A percentile compares a stretch with the other conserved stretches of the same genome.
Evolutionary conservation across 2,113 vertebrate genomes (phyloP).

Genomic region (Eurystomus gularis): DNA sequence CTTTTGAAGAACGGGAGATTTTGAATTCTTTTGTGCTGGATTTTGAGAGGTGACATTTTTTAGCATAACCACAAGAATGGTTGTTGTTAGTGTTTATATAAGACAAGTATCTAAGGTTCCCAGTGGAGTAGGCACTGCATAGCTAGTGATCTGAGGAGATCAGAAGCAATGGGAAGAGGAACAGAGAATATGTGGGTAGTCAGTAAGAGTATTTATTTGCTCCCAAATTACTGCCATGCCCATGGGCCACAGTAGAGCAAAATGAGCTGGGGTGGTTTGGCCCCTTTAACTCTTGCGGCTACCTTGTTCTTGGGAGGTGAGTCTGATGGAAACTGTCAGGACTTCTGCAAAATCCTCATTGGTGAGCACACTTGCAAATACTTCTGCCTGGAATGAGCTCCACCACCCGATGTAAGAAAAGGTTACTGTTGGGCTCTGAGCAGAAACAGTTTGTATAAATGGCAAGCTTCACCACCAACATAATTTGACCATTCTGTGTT

Average conservation of each 20-base stretch:
- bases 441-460: background rate
- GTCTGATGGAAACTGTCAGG: background rate
- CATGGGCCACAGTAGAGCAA: background rate
- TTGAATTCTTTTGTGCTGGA: background rate
- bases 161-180: background rate
- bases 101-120: background rate
- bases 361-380: background rate
- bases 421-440: background rate
- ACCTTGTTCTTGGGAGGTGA: background rate
- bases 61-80: background rate
- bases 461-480: background rate
- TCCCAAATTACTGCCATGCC: background rate
- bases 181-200: background rate
- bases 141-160: background rate
- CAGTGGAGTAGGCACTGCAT: background rate
- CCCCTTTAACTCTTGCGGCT: background rate
- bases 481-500: constrained; percentile 1
- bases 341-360: background rate
- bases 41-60: background rate
- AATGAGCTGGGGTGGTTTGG: background rate
- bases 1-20: background rate
- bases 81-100: background rate
- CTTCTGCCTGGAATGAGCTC: background rate
- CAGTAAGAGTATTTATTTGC: background rate
- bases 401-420: background rate